phyloP scores from a whole-genome alignment of 2,113 vertebrate species.

The Nansenia antarctica region DNA sequence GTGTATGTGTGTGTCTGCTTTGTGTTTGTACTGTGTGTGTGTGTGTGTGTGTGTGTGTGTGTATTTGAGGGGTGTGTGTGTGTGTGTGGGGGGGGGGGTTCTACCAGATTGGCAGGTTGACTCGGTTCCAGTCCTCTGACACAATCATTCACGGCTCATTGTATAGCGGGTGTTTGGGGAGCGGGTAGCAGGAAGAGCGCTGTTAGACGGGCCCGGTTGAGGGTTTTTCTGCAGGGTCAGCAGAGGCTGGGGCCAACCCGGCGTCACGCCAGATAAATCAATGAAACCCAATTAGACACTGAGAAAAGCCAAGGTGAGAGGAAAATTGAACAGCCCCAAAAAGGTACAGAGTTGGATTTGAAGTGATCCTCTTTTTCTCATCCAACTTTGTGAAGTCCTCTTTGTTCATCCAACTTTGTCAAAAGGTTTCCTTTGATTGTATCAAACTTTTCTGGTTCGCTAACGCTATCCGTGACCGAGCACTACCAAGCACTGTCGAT shows the following conservation, averaged over 20 bases:
- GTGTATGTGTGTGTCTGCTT: too few species aligned
- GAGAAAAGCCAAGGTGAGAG: slow-evolving; percentile 58
- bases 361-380: slow-evolving; percentile 7
- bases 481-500: background rate
- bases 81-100: slow-evolving; percentile 16
- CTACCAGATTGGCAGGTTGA: slow-evolving; percentile 59
- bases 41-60: too few species aligned
- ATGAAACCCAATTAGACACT: slow-evolving; percentile 74
- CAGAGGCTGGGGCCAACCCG: slow-evolving; percentile 62
- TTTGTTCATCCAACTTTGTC: background rate
- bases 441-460: slow-evolving; percentile 3
- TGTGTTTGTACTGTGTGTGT: too few species aligned
- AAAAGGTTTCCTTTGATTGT: slow-evolving; percentile 27
- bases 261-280: slow-evolving; percentile 71
- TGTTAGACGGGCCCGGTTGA: slow-evolving; percentile 58
- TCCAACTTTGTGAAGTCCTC: slow-evolving; percentile 15
- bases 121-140: slow-evolving; percentile 64
- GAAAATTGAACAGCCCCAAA: slow-evolving; percentile 45
- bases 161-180: slow-evolving; percentile 33
- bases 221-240: slow-evolving; percentile 76
- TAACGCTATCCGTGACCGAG: background rate
- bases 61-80: too few species aligned
- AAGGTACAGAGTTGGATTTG: slow-evolving; percentile 29
- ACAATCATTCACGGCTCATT: slow-evolving; percentile 64
- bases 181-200: slow-evolving; percentile 30